phyloP scores from a whole-genome alignment of 2,113 vertebrate species.

The Peromyscus polionotus region DNA sequence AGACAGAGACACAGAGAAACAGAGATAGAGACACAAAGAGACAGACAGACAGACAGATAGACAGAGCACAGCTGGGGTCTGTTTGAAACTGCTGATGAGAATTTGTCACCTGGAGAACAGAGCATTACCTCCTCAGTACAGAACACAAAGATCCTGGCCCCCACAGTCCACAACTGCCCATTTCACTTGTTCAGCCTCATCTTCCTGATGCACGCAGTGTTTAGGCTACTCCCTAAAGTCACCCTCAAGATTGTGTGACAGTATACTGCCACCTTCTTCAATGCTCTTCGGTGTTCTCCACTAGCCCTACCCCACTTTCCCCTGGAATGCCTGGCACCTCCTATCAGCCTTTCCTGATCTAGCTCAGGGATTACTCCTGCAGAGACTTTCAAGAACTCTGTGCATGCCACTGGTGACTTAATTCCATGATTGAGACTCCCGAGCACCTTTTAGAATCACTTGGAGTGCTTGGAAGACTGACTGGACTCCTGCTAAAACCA shows the following conservation, averaged over 20 bases:
- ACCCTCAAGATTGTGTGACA: neutral
- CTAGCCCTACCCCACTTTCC: neutral
- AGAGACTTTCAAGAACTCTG: neutral
- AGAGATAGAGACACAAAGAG: neutral
- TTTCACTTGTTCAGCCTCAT: neutral
- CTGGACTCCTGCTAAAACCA: neutral
- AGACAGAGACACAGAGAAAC: neutral
- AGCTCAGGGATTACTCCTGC: neutral
- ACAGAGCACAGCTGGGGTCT: neutral
- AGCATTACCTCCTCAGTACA: neutral
- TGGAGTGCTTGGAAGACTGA: constrained; percentile 47
- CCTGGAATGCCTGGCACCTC: neutral
- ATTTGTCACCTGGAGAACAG: neutral
- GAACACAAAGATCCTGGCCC: no score
- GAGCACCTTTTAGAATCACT: neutral
- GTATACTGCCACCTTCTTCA: neutral
- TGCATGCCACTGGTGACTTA: neutral
- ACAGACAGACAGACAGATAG: neutral
- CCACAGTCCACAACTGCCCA: neutral
- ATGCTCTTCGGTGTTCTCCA: neutral
- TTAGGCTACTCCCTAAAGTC: neutral
- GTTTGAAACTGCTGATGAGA: neutral
- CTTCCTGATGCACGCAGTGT: neutral
- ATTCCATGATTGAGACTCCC: neutral
- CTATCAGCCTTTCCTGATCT: neutral